phyloP scores from a whole-genome alignment of 2,888 invertebrate species.

The Elgonia sp. region DNA sequence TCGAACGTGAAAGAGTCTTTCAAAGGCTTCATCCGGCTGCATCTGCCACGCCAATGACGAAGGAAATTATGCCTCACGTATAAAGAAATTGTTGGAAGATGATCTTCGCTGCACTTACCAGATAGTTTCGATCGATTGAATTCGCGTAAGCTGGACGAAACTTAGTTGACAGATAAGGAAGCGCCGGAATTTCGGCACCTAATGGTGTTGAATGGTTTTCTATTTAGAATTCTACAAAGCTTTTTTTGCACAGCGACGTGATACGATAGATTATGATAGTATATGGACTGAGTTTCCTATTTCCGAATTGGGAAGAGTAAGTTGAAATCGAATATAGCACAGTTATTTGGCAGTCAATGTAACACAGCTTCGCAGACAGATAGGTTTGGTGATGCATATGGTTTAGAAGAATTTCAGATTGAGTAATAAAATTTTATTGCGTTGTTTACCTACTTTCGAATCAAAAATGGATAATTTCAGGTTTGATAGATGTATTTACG shows the following conservation, averaged over 20 bases:
- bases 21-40: conserved; percentile 2
- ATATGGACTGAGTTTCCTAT: neutral
- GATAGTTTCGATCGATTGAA: conserved; percentile 29
- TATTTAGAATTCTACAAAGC: neutral
- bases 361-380: neutral
- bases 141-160: neutral
- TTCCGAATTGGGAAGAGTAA: neutral
- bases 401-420: neutral
- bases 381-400: neutral
- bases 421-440: neutral
- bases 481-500: too few relatives aligned
- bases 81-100: conserved; percentile 36
- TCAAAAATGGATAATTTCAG: too few relatives aligned
- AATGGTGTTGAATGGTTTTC: neutral
- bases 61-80: conserved; percentile 19
- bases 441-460: neutral
- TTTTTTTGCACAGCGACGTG: neutral
- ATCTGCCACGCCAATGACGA: conserved; percentile 1
- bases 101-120: conserved; percentile 42
- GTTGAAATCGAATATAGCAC: neutral
- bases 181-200: neutral
- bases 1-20: conserved; percentile 18
- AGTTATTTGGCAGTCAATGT: neutral
- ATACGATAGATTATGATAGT: neutral
- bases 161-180: conserved; percentile 4